phyloP scores from a whole-genome alignment of 2,113 vertebrate genomes.

The Agapornis roseicollis region DNA sequence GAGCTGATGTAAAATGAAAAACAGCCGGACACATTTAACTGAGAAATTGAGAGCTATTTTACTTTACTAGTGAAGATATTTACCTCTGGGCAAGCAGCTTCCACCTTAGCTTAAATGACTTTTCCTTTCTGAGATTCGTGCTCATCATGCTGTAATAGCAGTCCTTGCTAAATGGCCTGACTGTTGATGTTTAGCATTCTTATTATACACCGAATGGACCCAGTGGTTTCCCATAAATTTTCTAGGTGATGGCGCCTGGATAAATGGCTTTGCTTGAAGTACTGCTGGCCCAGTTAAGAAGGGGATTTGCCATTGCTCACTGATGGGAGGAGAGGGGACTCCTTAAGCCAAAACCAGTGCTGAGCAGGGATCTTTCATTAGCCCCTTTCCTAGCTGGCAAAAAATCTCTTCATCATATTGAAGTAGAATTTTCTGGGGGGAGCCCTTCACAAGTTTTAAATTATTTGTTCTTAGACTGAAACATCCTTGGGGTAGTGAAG shows the following conservation, averaged over 20 bases:
- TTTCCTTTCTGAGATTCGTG: neutral
- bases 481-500: neutral
- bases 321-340: neutral
- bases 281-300: neutral
- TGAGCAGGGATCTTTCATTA: neutral
- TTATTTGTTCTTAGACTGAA: neutral
- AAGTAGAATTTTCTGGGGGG: neutral
- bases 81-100: neutral
- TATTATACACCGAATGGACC: neutral
- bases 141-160: neutral
- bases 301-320: neutral
- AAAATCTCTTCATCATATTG: neutral
- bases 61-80: neutral
- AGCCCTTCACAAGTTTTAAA: neutral
- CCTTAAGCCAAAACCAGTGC: neutral
- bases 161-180: neutral
- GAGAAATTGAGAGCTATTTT: neutral
- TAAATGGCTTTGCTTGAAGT: neutral
- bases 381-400: neutral
- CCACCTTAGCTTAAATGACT: neutral
- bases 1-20: neutral
- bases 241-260: neutral
- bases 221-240: neutral
- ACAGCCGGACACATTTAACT: neutral
- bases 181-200: fast-evolving